Evolutionary conservation across 2,797 vertebrate genomes (phyloP).

Genomic region (Chelon auratus): DNA sequence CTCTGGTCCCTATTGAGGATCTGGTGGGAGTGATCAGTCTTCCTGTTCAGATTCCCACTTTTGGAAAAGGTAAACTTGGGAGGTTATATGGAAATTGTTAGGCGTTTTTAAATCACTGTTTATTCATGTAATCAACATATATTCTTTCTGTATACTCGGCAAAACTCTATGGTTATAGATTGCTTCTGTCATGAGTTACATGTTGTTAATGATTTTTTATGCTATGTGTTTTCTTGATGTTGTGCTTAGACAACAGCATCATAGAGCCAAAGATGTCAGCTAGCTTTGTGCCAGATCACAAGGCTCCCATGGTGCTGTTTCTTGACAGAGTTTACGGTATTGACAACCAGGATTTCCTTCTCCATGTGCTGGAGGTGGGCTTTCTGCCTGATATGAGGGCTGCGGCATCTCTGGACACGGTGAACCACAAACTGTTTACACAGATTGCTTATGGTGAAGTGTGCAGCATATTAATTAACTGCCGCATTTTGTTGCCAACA

Average conservation of each 20-base stretch:
- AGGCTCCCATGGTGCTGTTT: conserved; percentile 96
- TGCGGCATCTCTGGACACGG: conserved; percentile 94
- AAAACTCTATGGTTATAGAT: neutral
- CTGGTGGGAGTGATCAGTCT: conserved; percentile 95
- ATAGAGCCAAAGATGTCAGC: conserved; percentile 97
- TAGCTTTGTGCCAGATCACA: conserved; percentile 96
- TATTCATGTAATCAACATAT: neutral
- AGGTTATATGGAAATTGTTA: neutral
- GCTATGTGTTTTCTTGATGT: conserved; percentile 18
- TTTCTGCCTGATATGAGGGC: conserved; percentile 97
- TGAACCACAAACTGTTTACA: conserved; percentile 66
- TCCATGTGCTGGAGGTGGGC: conserved; percentile 93
- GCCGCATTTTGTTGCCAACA: conserved; percentile 55
- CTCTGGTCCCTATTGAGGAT: conserved; percentile 94
- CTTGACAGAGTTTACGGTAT: conserved; percentile 96
- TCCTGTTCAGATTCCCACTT: conserved; percentile 91
- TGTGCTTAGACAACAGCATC: conserved; percentile 86
- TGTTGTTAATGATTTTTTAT: conserved; percentile 1
- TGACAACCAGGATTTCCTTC: conserved; percentile 94
- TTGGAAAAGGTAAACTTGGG: conserved; percentile 89
- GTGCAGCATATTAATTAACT: neutral
- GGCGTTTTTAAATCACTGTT: neutral
- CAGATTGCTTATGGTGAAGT: neutral
- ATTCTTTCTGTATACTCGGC: neutral
- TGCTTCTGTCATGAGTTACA: neutral